A percentile compares a stretch with the other conserved stretches of the same genome.
These are phyloP conservation scores for Neoniphon sammara DNA, from an alignment of 2,797 vertebrate species.

Conservation along the genomic window DNA sequence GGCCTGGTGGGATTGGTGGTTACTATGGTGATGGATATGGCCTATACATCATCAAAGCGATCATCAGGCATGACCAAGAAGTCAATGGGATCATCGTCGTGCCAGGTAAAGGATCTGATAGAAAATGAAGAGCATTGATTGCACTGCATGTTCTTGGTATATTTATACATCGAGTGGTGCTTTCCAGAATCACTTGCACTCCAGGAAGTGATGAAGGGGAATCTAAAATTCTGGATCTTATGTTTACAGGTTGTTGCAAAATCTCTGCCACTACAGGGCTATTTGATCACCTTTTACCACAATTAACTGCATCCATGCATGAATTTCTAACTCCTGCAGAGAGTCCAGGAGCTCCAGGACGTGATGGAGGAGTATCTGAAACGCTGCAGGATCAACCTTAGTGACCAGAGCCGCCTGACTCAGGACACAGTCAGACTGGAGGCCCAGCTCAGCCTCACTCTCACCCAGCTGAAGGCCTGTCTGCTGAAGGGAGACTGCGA, in stretches of 20 bases:
- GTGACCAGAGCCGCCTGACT: conserved; percentile 59
- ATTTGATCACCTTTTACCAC: too few relatives aligned
- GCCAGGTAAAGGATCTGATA: conserved; percentile 58
- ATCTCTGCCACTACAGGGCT: too few relatives aligned
- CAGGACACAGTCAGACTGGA: conserved; percentile 77
- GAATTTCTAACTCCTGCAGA: conserved; percentile 41
- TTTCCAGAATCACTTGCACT: too few relatives aligned
- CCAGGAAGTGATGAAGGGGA: too few relatives aligned
- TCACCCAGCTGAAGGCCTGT: conserved; percentile 79
- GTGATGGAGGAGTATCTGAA: conserved; percentile 82
- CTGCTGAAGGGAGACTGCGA: conserved; percentile 73
- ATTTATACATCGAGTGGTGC: not conserved
- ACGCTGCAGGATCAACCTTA: conserved; percentile 75
- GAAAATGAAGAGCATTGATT: not conserved
- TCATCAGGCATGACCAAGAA: conserved; percentile 48
- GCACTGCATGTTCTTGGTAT: not conserved
- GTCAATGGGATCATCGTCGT: conserved; percentile 48
- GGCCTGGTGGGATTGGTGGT: conserved; percentile 76
- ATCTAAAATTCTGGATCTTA: too few relatives aligned
- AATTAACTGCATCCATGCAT: not conserved
- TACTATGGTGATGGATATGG: conserved; percentile 78
- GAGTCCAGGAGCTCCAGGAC: conserved; percentile 75
- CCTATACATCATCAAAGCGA: conserved; percentile 58
- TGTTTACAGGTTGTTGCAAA: too few relatives aligned
- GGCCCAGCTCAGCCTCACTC: conserved; percentile 73